phyloP scores from a whole-genome alignment of 2,113 vertebrate species.

The Trichechus manatus region DNA sequence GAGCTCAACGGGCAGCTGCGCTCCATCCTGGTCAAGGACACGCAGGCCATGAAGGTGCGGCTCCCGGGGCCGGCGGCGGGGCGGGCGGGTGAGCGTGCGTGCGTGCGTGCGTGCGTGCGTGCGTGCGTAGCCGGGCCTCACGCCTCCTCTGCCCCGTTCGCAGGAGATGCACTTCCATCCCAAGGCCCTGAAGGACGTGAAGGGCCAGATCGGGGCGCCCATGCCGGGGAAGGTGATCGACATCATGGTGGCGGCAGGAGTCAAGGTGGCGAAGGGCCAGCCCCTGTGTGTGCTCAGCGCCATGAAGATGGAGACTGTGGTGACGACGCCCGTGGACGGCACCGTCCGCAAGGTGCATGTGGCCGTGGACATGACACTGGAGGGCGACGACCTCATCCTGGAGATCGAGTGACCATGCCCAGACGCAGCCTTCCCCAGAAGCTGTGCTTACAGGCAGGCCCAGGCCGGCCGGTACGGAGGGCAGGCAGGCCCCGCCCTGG shows the following conservation, averaged over 20 bases:
- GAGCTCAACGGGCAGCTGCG: slow-evolving; percentile 96
- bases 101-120: not conserved
- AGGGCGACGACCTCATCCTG: slow-evolving; percentile 96
- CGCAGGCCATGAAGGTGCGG: slow-evolving; percentile 94
- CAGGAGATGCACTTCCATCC: slow-evolving; percentile 98
- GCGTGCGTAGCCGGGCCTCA: not conserved
- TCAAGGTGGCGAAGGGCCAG: slow-evolving; percentile 92
- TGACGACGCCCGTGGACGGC: slow-evolving; percentile 93
- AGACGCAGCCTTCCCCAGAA: not conserved
- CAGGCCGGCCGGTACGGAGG: not conserved
- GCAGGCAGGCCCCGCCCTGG: slow-evolving; percentile 12
- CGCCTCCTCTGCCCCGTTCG: not conserved
- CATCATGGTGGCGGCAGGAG: slow-evolving; percentile 91
- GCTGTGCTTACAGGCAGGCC: slow-evolving; percentile 60
- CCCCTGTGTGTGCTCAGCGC: slow-evolving; percentile 95
- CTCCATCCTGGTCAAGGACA: slow-evolving; percentile 95
- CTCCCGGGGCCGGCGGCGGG: not conserved
- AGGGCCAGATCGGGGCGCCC: slow-evolving; percentile 96
- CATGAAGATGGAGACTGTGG: slow-evolving; percentile 98
- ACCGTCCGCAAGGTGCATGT: slow-evolving; percentile 91
- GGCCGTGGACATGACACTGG: slow-evolving; percentile 90
- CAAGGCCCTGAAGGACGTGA: slow-evolving; percentile 94
- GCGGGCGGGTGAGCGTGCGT: not conserved
- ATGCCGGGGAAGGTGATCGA: slow-evolving; percentile 97
- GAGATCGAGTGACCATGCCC: slow-evolving; percentile 89